These are phyloP conservation scores for Griposia aprilina DNA, from an alignment of 2,888 invertebrate genomes.

Conservation along the genomic window DNA sequence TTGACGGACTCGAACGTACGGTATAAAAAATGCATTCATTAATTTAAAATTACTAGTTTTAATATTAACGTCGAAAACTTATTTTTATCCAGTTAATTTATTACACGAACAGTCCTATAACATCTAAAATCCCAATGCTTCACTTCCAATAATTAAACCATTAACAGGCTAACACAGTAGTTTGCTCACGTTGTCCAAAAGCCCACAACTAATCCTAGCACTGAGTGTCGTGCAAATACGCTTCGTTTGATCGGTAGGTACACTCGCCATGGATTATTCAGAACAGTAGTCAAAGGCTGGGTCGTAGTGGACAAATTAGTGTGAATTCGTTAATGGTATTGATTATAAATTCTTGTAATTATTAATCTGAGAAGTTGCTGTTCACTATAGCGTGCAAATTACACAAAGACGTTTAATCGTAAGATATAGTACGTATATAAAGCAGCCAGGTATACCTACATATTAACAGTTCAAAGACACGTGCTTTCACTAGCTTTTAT, in stretches of 20 bases:
- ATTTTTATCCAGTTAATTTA: background rate
- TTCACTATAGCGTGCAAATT: background rate
- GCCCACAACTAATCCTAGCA: conserved; percentile 16
- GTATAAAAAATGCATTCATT: background rate
- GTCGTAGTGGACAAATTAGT: background rate
- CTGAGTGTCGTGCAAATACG: conserved; percentile 43
- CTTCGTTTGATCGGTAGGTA: conserved; percentile 8
- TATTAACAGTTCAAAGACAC: background rate
- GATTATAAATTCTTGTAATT: background rate
- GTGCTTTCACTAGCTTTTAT: background rate
- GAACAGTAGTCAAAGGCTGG: conserved; percentile 2
- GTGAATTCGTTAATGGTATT: background rate
- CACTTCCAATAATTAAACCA: background rate
- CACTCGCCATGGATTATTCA: conserved; percentile 35
- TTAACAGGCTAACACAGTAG: background rate
- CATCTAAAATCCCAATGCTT: background rate
- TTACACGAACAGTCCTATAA: background rate
- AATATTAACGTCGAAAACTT: background rate
- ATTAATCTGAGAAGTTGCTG: background rate
- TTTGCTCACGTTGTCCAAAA: conserved; percentile 4
- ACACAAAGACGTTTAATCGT: too few species aligned
- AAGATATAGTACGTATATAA: background rate
- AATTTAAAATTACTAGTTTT: background rate
- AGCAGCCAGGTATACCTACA: background rate
- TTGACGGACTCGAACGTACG: background rate